Conservation (phyloP, 2,113 vertebrate species). For the Oriolus oriolus region DNA sequence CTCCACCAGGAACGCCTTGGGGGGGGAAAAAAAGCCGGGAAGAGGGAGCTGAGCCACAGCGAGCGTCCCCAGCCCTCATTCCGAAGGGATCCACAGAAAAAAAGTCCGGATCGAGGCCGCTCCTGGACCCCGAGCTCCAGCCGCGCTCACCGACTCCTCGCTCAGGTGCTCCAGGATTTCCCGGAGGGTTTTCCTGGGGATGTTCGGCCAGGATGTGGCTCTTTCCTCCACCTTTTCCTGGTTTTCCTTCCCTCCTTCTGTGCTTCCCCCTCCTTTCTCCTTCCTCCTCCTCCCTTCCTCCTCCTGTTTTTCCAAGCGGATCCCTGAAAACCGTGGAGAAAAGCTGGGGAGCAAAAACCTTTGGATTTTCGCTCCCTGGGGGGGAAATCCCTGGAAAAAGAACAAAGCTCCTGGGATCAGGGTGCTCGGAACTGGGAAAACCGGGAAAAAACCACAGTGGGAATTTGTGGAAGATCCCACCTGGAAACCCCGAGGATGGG, state of each 20-base stretch:
- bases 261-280: not conserved
- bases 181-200: not conserved
- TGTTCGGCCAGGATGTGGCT: not conserved
- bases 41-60: not conserved
- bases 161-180: not conserved
- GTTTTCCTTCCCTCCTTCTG: not conserved
- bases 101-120: fast-evolving
- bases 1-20: not conserved
- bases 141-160: not conserved
- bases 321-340: not conserved
- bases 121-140: not conserved
- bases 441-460: fast-evolving
- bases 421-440: not conserved
- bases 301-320: fast-evolving
- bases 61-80: not conserved
- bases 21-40: not conserved
- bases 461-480: not conserved
- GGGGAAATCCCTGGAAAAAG: not conserved
- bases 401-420: not conserved
- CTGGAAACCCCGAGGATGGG: not conserved
- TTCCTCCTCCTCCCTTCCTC: not conserved
- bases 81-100: not conserved
- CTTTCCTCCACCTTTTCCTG: not conserved
- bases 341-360: not conserved
- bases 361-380: too few species aligned